phyloP scores from a whole-genome alignment of 2,888 invertebrate genomes.

The Deroplatys truncata region DNA sequence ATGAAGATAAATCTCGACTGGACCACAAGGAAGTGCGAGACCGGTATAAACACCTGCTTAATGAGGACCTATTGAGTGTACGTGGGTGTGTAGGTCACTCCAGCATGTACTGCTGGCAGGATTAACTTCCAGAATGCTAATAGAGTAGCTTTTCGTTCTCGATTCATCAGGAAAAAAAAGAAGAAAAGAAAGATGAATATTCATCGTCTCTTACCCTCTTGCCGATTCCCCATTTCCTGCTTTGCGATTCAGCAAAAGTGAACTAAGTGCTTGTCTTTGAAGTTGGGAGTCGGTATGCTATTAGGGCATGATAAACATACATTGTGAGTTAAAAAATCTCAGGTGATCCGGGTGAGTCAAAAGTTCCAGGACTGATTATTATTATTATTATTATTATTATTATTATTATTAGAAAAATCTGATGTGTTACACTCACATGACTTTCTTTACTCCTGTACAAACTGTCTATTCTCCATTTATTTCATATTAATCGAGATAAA shows the following conservation, averaged over 20 bases:
- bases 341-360: too few relatives aligned
- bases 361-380: too few relatives aligned
- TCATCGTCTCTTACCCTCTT: background rate
- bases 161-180: background rate
- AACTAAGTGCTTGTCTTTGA: background rate
- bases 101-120: background rate
- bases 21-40: background rate
- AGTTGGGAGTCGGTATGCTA: too few relatives aligned
- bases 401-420: too few relatives aligned
- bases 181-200: background rate
- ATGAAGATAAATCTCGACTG: background rate
- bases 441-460: too few relatives aligned
- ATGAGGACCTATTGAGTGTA: background rate
- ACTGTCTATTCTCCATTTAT: too few relatives aligned
- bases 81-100: background rate
- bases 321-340: too few relatives aligned
- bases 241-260: background rate
- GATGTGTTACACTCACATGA: too few relatives aligned
- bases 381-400: too few relatives aligned
- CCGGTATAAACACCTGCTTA: background rate
- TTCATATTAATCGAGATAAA: too few relatives aligned
- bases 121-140: background rate
- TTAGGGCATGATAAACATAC: too few relatives aligned
- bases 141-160: background rate
- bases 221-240: background rate